Percentiles rank a stretch among this genome's conserved stretches.
phyloP scores from a whole-genome alignment of 2,888 invertebrate genomes.

The Pseudolycoriella hygida region DNA sequence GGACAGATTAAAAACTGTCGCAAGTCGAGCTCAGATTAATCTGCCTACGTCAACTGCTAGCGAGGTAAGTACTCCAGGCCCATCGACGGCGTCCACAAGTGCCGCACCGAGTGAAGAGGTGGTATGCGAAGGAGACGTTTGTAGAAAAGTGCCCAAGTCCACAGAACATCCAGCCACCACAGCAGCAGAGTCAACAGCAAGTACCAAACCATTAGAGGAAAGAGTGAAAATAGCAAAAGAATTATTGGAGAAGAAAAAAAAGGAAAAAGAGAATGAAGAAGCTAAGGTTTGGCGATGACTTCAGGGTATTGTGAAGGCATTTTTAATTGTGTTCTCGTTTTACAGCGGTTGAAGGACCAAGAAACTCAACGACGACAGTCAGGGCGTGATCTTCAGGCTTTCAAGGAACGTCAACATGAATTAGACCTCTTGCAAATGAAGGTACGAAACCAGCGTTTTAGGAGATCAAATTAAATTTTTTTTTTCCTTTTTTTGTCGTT shows the following conservation, averaged over 20 bases:
- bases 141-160: constrained; percentile 27
- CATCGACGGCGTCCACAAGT: constrained; percentile 13
- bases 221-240: constrained; percentile 46
- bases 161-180: background rate
- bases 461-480: no score
- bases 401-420: constrained; percentile 58
- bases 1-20: constrained; percentile 43
- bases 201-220: constrained; percentile 25
- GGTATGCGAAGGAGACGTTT: constrained; percentile 35
- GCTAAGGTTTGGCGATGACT: constrained; percentile 33
- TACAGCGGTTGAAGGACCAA: constrained; percentile 27
- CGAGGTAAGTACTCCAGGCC: background rate
- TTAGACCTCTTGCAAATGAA: constrained; percentile 44
- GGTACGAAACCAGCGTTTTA: no score
- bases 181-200: constrained; percentile 11
- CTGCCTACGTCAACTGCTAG: background rate
- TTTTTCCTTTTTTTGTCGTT: no score
- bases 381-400: constrained; percentile 53
- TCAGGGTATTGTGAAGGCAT: background rate
- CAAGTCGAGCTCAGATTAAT: constrained; percentile 3
- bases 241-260: constrained; percentile 44
- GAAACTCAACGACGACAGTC: constrained; percentile 56
- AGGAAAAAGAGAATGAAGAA: constrained; percentile 47
- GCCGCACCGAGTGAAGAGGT: constrained; percentile 20
- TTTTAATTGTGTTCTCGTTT: constrained; percentile 1